A percentile compares a stretch with the other conserved stretches of the same genome.
These are phyloP conservation scores for Abscondita cerata DNA, from an alignment of 2,888 invertebrate genomes.

Conservation along the genomic window DNA sequence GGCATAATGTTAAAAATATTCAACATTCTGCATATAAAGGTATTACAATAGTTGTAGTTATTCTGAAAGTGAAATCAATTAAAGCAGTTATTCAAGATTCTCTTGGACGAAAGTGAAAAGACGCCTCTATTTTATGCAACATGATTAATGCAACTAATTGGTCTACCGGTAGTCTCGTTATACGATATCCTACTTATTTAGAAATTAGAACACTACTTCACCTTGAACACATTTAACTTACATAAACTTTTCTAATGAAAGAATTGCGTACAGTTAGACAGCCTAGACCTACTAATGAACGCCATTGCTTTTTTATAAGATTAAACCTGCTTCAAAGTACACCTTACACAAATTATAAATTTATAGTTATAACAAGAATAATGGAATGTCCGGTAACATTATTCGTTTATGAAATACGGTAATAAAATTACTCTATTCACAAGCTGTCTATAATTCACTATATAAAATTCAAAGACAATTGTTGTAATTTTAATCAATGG, in stretches of 20 bases:
- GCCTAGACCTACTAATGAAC: conserved; percentile 40
- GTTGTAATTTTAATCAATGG: no score
- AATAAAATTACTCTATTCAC: no score
- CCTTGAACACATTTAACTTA: conserved; percentile 23
- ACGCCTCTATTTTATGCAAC: background rate
- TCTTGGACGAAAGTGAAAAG: background rate
- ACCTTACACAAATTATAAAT: background rate
- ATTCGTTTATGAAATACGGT: no score
- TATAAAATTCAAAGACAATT: no score
- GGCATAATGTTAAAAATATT: no score
- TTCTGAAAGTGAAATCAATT: no score
- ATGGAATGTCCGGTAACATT: no score
- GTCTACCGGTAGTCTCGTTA: background rate
- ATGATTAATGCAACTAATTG: background rate
- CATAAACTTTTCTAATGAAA: conserved; percentile 25
- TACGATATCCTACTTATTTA: background rate
- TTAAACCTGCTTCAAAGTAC: conserved; percentile 20
- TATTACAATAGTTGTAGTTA: no score
- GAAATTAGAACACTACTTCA: conserved; percentile 23
- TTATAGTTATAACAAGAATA: no score
- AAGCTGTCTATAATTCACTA: no score
- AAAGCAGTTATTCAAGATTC: no score
- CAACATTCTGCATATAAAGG: no score
- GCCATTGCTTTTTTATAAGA: conserved; percentile 4
- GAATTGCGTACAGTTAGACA: conserved; percentile 24